Base-by-base conservation (phyloP, 2,797 vertebrate genomes). In the Meriones psammophilus region DNA sequence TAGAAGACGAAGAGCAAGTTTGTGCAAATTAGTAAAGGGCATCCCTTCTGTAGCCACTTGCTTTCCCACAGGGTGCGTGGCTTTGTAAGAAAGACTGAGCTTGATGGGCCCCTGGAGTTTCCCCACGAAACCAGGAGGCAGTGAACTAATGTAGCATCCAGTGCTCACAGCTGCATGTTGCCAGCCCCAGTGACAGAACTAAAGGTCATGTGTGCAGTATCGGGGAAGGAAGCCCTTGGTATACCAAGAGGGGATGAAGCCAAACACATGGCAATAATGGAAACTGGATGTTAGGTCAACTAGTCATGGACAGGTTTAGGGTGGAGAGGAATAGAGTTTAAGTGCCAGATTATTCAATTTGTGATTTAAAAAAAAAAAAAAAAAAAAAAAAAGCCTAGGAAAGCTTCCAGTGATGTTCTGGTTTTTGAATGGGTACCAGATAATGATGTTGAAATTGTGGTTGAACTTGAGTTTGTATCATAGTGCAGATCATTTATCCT, bases 211-310 rank as follows among this genome's bases (percentile, higher is more conserved):
- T 92, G 15, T 73, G 58, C 56, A 36, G 46, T 28, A 39, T 8
- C 81, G 0, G 3, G 68, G 30, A 66, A 46, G 24, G 14, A 36
- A 68, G 58, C 36, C 58, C 17, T 79, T 96, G n/a, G 88, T 54
- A 12, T 73, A 5, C 88, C 60, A 92, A 64, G 6, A 42, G 3
- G 13, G 13, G 36, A 28, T 62, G 33, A 78, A 91, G 90, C 74
- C 85, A 97, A 97, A 97, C 33, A 83, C 68, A 54, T 56, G 71
- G 0, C 50, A 91, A 39, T 94, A 89, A 93, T 68, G 96, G 89
- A 92, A 95, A 89, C 33, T 92, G 46, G 18, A 18, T 46, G 36
- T n/a, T 87, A 66, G n/a, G 28, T 76, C 69, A 50, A 22, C 68
- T 3, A 26, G 13, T 87, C 94, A 36, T 39, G 17, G 87, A 85